phyloP scores from a whole-genome alignment of 2,888 invertebrate genomes.

The Sialis fuliginosa region DNA sequence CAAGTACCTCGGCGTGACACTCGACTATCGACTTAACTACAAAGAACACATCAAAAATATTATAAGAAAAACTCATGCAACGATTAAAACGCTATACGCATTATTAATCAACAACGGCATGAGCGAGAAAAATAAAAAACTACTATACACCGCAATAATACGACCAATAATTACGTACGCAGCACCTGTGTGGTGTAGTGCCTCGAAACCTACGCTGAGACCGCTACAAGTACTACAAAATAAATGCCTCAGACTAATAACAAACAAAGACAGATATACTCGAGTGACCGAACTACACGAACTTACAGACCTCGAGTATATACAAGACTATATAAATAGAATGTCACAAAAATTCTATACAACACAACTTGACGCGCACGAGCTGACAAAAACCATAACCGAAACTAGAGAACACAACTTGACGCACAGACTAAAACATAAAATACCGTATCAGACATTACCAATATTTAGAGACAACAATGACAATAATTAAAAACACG shows the following conservation, averaged over 20 bases:
- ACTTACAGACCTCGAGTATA: slow-evolving; percentile 2
- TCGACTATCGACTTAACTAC: slow-evolving; percentile 6
- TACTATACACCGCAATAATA: slow-evolving; percentile 13
- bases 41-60: slow-evolving; percentile 10
- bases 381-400: slow-evolving; percentile 3
- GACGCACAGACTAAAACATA: too few relatives aligned
- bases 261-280: slow-evolving; percentile 6
- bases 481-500: too few relatives aligned
- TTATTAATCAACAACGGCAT: slow-evolving; percentile 9
- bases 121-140: slow-evolving; percentile 11
- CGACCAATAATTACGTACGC: slow-evolving; percentile 12
- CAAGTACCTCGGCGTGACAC: neutral
- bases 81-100: slow-evolving; percentile 11
- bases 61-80: slow-evolving; percentile 8
- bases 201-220: slow-evolving; percentile 5
- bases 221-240: slow-evolving; percentile 11
- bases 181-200: slow-evolving; percentile 10
- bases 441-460: too few relatives aligned
- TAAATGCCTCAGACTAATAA: slow-evolving; percentile 10
- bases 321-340: slow-evolving; percentile 6
- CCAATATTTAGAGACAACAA: too few relatives aligned
- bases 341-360: slow-evolving; percentile 7
- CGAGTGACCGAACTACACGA: slow-evolving; percentile 8
- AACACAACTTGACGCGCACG: slow-evolving; percentile 3
- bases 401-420: too few relatives aligned